Evolutionary conservation across 2,113 vertebrate species (phyloP).

Genomic region (Oryzias javanicus): DNA sequence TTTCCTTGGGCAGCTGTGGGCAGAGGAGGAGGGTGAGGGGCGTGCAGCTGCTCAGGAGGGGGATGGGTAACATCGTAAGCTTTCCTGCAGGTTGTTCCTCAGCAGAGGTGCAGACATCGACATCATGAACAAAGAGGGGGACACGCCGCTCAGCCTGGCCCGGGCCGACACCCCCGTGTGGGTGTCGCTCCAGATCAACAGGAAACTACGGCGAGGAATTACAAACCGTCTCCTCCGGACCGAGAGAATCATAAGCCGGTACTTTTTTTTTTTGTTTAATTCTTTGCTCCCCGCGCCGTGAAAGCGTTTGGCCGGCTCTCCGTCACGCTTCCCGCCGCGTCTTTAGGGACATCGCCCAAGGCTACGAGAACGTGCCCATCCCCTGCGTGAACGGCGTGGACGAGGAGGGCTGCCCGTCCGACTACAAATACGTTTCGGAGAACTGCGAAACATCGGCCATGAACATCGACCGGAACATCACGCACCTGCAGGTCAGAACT

Average conservation of each 20-base stretch:
- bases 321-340: neutral
- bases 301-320: neutral
- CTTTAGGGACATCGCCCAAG: constrained; percentile 86
- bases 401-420: constrained; percentile 85
- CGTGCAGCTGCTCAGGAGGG: too few species aligned
- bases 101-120: constrained; percentile 89
- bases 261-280: neutral
- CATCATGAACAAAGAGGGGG: constrained; percentile 87
- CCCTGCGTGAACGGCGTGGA: constrained; percentile 91
- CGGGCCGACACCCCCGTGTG: constrained; percentile 84
- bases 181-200: constrained; percentile 90
- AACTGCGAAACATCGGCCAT: constrained; percentile 93
- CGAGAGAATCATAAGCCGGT: constrained; percentile 90
- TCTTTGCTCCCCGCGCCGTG: neutral
- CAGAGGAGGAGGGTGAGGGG: too few species aligned
- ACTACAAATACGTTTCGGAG: constrained; percentile 91
- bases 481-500: constrained; percentile 84
- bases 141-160: constrained; percentile 84
- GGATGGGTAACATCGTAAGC: too few species aligned
- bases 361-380: constrained; percentile 90
- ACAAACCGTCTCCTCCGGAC: constrained; percentile 85
- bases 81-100: constrained; percentile 81
- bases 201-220: constrained; percentile 85
- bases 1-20: too few species aligned
- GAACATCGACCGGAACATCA: constrained; percentile 94